phyloP scores from a whole-genome alignment of 2,113 vertebrate species.

The Pedionomus torquatus region DNA sequence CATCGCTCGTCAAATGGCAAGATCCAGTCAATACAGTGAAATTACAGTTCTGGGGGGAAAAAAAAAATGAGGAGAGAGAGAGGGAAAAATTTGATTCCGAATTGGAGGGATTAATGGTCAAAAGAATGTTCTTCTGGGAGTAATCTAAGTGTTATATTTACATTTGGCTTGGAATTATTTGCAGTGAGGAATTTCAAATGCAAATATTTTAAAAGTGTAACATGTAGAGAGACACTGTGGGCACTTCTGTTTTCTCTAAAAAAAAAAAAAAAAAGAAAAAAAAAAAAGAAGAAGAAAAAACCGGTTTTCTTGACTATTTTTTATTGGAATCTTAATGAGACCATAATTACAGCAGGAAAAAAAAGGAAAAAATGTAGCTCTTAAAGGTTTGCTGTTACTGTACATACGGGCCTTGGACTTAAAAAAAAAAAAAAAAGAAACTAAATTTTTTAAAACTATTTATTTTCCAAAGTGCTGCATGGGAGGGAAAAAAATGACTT shows the following conservation, averaged over 20 bases:
- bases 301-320: slow-evolving; percentile 67
- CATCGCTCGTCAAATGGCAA: slow-evolving; percentile 8
- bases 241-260: slow-evolving; percentile 77
- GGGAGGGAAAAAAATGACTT: slow-evolving; percentile 47
- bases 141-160: slow-evolving; percentile 85
- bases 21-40: slow-evolving; percentile 64
- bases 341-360: slow-evolving; percentile 73
- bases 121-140: slow-evolving; percentile 80
- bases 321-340: slow-evolving; percentile 80
- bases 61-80: not conserved
- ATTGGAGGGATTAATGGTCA: slow-evolving; percentile 77
- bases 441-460: slow-evolving; percentile 41
- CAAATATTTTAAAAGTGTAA: slow-evolving; percentile 82
- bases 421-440: not conserved
- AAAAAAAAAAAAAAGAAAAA: not conserved
- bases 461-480: slow-evolving; percentile 60
- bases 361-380: slow-evolving; percentile 33
- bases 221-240: slow-evolving; percentile 77
- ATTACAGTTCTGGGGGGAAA: slow-evolving; percentile 57
- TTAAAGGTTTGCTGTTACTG: slow-evolving; percentile 65
- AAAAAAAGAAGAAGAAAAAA: slow-evolving; percentile 36
- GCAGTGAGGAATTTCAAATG: slow-evolving; percentile 82
- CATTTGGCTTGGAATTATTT: slow-evolving; percentile 83
- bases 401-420: slow-evolving; percentile 1
- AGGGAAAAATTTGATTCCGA: slow-evolving; percentile 67